These are phyloP conservation scores for Xestia c-nigrum DNA, from an alignment of 2,888 invertebrate species.

Conservation along the genomic window DNA sequence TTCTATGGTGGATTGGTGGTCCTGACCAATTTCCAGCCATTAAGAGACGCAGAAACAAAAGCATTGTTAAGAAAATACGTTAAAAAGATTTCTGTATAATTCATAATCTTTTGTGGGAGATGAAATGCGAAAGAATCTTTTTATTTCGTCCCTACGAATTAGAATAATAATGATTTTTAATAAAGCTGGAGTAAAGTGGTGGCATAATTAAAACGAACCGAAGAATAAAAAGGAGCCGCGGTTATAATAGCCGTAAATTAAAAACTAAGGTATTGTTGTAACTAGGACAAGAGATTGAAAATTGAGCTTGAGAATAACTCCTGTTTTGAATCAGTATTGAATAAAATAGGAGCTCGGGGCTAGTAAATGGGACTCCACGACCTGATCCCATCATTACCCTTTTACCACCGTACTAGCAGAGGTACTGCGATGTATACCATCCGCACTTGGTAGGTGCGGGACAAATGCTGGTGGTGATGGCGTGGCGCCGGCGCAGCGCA, in stretches of 20 bases:
- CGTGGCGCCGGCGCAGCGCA: too few relatives aligned
- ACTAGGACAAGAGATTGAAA: constrained; percentile 19
- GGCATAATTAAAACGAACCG: constrained; percentile 60
- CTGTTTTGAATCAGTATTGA: not conserved
- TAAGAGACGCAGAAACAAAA: constrained; percentile 56
- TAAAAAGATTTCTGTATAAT: constrained; percentile 58
- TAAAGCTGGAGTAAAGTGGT: constrained; percentile 61
- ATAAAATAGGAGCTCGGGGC: not conserved
- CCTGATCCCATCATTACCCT: too few relatives aligned
- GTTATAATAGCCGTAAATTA: constrained; percentile 40
- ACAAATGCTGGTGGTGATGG: too few relatives aligned
- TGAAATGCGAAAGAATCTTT: constrained; percentile 58
- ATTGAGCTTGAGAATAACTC: constrained; percentile 7
- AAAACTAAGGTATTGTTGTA: constrained; percentile 23
- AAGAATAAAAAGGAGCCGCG: constrained; percentile 23
- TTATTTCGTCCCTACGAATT: constrained; percentile 60
- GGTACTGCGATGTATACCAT: too few relatives aligned
- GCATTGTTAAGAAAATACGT: constrained; percentile 56
- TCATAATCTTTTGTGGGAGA: constrained; percentile 63
- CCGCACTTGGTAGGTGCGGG: too few relatives aligned
- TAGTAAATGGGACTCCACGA: too few relatives aligned
- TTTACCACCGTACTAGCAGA: too few relatives aligned
- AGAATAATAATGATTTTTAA: constrained; percentile 69
- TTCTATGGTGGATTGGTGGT: constrained; percentile 32
- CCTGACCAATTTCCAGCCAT: constrained; percentile 50